Conservation (phyloP, 2,113 vertebrate genomes). For the Chloebia gouldiae region DNA sequence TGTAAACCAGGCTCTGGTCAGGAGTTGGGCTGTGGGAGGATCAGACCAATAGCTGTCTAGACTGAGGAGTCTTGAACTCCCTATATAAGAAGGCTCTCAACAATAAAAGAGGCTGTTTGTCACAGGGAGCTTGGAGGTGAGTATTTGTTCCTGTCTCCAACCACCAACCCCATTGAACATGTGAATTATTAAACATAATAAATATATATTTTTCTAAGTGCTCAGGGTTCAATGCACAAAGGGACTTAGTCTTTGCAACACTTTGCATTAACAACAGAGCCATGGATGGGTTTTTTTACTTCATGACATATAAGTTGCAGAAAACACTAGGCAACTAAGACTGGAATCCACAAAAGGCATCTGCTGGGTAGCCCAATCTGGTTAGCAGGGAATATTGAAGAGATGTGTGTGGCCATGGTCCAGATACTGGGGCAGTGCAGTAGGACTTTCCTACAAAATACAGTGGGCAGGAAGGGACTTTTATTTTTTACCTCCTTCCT, state of each 20-base stretch:
- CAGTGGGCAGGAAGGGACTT: neutral
- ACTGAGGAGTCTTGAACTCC: neutral
- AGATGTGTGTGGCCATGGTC: neutral
- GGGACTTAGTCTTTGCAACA: neutral
- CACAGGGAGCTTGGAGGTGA: neutral
- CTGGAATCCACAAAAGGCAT: neutral
- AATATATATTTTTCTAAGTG: neutral
- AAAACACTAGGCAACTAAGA: neutral
- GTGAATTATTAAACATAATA: neutral
- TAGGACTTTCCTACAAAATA: neutral
- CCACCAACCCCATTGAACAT: neutral
- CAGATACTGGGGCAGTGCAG: neutral
- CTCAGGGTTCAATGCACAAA: neutral
- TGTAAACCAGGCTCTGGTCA: neutral
- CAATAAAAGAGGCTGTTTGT: neutral
- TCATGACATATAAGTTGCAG: neutral
- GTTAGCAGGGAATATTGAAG: neutral
- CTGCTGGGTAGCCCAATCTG: neutral
- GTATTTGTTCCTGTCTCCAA: neutral
- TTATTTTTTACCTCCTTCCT: neutral
- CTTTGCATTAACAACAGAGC: neutral
- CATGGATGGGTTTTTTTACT: neutral
- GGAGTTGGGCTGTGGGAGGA: neutral
- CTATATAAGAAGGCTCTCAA: neutral
- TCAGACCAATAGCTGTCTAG: neutral